phyloP scores from a whole-genome alignment of 1,140 invertebrate species.

The Whitmania pigra region DNA sequence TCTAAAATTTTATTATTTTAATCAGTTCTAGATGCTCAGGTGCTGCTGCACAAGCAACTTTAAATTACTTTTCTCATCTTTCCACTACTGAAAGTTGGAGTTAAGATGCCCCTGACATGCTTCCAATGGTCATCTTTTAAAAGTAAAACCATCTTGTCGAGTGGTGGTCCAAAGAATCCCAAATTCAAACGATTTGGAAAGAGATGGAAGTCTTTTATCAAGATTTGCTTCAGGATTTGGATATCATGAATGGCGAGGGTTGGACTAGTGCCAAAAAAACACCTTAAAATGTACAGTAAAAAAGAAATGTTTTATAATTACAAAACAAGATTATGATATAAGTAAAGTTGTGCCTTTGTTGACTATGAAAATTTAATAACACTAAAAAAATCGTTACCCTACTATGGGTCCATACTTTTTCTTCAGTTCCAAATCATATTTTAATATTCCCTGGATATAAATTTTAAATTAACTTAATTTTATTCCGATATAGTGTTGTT shows the following conservation, averaged over 20 bases:
- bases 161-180: no score
- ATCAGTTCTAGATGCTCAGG: no score
- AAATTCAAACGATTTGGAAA: conserved; percentile 33
- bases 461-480: conserved; percentile 3
- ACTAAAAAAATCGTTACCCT: background rate
- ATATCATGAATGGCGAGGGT: conserved; percentile 24
- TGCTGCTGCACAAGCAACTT: no score
- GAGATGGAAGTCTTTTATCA: conserved; percentile 28
- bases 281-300: conserved; percentile 15
- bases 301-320: no score
- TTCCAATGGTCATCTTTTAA: conserved; percentile 32
- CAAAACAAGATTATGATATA: no score
- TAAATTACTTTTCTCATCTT: conserved; percentile 31
- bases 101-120: conserved; percentile 29
- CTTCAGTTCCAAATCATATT: background rate
- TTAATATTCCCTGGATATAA: background rate
- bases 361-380: no score
- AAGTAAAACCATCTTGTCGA: no score
- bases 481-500: background rate
- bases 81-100: conserved; percentile 30
- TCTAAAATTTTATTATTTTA: no score
- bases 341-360: background rate
- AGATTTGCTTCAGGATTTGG: conserved; percentile 27
- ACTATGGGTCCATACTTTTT: conserved; percentile 10
- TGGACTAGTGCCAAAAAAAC: conserved; percentile 24